Evolutionary conservation across 2,797 vertebrate genomes (phyloP).

Genomic region (Gymnoscopelus microlampas): DNA sequence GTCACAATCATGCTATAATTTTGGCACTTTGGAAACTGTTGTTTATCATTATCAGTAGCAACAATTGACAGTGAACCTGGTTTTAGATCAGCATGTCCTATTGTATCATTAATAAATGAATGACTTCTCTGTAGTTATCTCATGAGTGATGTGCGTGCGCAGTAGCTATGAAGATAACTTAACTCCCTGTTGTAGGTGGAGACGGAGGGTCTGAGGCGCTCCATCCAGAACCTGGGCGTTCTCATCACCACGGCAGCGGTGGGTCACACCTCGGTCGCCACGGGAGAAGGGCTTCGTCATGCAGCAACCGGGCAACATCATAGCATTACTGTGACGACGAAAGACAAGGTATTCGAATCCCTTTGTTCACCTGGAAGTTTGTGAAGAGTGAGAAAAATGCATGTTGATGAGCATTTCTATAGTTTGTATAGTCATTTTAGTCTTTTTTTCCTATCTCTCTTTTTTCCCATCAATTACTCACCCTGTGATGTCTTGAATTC

Average conservation of each 20-base stretch:
- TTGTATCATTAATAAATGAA: too few species aligned
- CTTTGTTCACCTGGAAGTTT: not conserved
- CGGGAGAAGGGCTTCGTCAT: conserved; percentile 91
- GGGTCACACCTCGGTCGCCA: conserved; percentile 90
- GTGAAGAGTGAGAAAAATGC: too few species aligned
- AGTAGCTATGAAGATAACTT: too few species aligned
- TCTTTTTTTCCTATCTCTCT: not conserved
- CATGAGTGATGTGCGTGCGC: too few species aligned
- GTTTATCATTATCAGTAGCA: too few species aligned
- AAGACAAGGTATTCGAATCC: conserved; percentile 84
- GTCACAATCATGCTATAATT: too few species aligned
- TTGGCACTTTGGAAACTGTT: too few species aligned
- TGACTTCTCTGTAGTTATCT: too few species aligned
- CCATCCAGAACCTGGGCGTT: conserved; percentile 92
- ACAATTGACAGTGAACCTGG: too few species aligned
- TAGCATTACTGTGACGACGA: conserved; percentile 92
- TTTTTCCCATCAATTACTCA: not conserved
- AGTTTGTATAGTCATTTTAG: not conserved
- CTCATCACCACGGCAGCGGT: conserved; percentile 92
- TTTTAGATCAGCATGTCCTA: too few species aligned
- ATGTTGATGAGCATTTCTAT: too few species aligned
- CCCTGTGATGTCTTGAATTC: not conserved
- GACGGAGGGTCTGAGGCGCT: conserved; percentile 89
- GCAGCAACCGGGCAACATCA: conserved; percentile 90
- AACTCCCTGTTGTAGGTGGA: conserved; percentile 76